Conservation (phyloP, 2,797 vertebrate species). For the Epinephelus awoara region DNA sequence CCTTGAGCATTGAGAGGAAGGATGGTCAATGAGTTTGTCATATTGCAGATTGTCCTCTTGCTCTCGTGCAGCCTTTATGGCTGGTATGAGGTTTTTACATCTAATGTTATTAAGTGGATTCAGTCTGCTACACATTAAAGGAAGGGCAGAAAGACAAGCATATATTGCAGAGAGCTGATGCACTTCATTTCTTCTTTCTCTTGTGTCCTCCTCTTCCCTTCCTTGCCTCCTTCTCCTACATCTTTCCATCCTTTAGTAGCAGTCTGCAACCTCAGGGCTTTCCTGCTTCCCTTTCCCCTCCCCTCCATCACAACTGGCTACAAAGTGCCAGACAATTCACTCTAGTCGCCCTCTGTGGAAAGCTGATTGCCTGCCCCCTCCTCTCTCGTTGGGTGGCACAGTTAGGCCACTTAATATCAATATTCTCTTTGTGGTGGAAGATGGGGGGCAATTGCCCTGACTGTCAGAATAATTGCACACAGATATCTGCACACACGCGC, state of each 20-base stretch:
- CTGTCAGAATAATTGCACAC: conserved; percentile 73
- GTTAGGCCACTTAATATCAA: conserved; percentile 79
- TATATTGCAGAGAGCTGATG: conserved; percentile 7
- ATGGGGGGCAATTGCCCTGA: conserved; percentile 69
- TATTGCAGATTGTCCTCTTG: too few species aligned
- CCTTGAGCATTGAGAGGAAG: too few species aligned
- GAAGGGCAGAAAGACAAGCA: not conserved
- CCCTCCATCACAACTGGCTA: conserved; percentile 55
- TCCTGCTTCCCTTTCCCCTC: conserved; percentile 42
- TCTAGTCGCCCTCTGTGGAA: conserved; percentile 38
- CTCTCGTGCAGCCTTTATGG: too few species aligned
- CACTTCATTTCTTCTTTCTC: conserved; percentile 22
- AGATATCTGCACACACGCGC: conserved; percentile 53
- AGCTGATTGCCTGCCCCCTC: conserved; percentile 50
- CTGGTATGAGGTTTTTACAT: too few species aligned
- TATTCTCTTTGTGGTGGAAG: conserved; percentile 76
- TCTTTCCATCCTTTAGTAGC: conserved; percentile 21
- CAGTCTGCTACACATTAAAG: conserved; percentile 5
- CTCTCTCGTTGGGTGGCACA: conserved; percentile 51
- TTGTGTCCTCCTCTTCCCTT: not conserved
- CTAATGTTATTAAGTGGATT: conserved; percentile 1
- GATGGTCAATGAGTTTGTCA: too few species aligned
- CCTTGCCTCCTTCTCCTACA: conserved; percentile 6
- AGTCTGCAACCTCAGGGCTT: conserved; percentile 46
- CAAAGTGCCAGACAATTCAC: conserved; percentile 66